Evolutionary conservation across 2,888 invertebrate species (phyloP).

Genomic region (Caenorhabditis virilis): DNA sequence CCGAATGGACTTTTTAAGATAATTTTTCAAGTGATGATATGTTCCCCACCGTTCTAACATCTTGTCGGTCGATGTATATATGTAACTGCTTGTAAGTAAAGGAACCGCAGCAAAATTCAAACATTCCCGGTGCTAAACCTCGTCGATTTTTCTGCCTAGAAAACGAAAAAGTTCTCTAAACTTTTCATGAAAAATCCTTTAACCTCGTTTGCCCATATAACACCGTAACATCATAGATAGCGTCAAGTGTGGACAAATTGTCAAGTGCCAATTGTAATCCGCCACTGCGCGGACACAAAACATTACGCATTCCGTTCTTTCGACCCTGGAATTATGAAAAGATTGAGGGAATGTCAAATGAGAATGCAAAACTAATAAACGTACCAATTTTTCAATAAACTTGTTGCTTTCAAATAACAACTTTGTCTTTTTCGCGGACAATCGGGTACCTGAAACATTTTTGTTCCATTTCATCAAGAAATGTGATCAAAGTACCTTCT

Average conservation of each 20-base stretch:
- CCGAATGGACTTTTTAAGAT: too few species aligned
- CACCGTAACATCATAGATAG: conserved; percentile 64
- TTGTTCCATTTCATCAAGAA: not conserved
- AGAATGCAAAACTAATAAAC: not conserved
- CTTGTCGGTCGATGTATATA: conserved; percentile 29
- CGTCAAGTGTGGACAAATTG: conserved; percentile 50
- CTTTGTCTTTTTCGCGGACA: conserved; percentile 35
- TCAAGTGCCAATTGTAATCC: conserved; percentile 59
- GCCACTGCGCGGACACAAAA: conserved; percentile 58
- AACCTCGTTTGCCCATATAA: conserved; percentile 61
- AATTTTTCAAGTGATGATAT: not conserved
- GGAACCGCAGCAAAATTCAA: conserved; percentile 58
- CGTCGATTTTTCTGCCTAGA: conserved; percentile 15
- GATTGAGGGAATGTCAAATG: not conserved
- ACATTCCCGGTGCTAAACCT: conserved; percentile 60
- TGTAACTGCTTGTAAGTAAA: conserved; percentile 22
- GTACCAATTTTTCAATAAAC: conserved; percentile 33
- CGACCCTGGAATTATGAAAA: conserved; percentile 27
- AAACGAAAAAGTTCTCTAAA: not conserved
- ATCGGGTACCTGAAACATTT: conserved; percentile 16
- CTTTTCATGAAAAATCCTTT: not conserved
- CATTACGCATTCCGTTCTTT: conserved; percentile 44
- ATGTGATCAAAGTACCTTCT: conserved; percentile 40
- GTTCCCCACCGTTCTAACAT: conserved; percentile 18
- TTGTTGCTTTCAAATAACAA: conserved; percentile 43